A percentile compares a stretch with the other conserved stretches of the same genome.
These are phyloP conservation scores for Drosophila maculinotata DNA, from an alignment of 2,888 invertebrate species.

Conservation along the genomic window DNA sequence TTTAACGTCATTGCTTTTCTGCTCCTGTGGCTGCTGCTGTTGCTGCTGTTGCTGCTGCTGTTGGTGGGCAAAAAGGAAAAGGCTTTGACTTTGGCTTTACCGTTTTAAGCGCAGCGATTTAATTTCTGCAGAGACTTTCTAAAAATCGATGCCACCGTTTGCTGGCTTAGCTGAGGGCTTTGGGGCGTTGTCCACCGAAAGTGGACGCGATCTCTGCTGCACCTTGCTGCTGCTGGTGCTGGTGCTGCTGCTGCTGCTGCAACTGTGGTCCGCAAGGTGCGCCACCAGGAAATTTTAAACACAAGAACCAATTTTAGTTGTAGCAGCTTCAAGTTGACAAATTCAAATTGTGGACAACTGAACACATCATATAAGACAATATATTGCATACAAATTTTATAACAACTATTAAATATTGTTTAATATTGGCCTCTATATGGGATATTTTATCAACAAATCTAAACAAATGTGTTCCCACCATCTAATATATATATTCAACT, in stretches of 20 bases:
- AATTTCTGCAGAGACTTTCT: conserved; percentile 60
- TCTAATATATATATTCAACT: too few species aligned
- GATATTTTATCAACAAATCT: too few species aligned
- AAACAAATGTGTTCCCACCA: too few species aligned
- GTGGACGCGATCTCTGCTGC: conserved; percentile 43
- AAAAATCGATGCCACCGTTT: conserved; percentile 73
- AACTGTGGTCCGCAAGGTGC: conserved; percentile 47
- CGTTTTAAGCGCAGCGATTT: conserved; percentile 64
- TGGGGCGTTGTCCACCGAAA: conserved; percentile 65
- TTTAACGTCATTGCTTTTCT: conserved; percentile 52
- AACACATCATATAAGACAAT: conserved; percentile 2
- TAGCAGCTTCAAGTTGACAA: conserved; percentile 22
- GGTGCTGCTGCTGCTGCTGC: too few species aligned
- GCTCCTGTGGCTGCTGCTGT: conserved; percentile 52
- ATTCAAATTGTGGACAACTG: conserved; percentile 4
- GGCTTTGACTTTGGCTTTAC: conserved; percentile 61
- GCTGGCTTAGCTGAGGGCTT: conserved; percentile 48
- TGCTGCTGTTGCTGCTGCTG: conserved; percentile 38
- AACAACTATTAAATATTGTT: too few species aligned
- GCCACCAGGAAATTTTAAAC: conserved; percentile 46
- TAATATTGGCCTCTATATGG: too few species aligned
- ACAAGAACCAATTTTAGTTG: conserved; percentile 16
- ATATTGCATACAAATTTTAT: background rate
- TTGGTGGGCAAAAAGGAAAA: conserved; percentile 63
- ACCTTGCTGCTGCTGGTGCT: conserved; percentile 69